Percentiles rank a stretch among this genome's conserved stretches.
phyloP scores from a whole-genome alignment of 37 sponge, comb jelly and placozoan species.

The Petrosia ficiformis region DNA sequence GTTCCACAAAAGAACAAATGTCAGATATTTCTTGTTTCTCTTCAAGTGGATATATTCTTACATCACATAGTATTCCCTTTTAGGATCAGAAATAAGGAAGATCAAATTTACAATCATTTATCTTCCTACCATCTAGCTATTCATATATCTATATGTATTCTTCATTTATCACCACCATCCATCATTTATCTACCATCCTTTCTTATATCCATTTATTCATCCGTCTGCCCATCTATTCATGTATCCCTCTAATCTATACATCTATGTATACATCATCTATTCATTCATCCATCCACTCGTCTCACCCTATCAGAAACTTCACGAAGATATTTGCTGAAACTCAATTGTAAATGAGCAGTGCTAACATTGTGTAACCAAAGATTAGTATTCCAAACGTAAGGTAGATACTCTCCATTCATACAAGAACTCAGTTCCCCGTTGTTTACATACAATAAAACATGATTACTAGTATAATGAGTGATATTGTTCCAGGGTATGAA shows the following conservation, averaged over 20 bases:
- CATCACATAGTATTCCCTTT: not conserved
- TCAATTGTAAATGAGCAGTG: slow-evolving; percentile 3
- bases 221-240: no score
- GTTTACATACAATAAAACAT: slow-evolving; percentile 29
- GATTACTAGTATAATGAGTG: not conserved
- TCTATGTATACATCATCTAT: no score
- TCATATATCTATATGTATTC: no score
- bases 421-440: slow-evolving; percentile 47
- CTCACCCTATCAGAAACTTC: not conserved
- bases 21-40: not conserved
- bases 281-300: no score
- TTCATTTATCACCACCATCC: no score
- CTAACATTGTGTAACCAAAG: not conserved
- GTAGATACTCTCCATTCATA: slow-evolving; percentile 37
- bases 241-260: no score
- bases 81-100: no score
- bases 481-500: slow-evolving; percentile 20
- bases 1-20: not conserved
- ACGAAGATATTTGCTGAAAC: slow-evolving; percentile 14
- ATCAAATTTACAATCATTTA: not conserved
- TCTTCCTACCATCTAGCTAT: no score
- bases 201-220: no score
- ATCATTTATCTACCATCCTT: no score
- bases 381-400: not conserved
- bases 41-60: not conserved